These are phyloP conservation scores for Holcopasites calliopsidis DNA, from an alignment of 1,140 invertebrate genomes.

Conservation along the genomic window DNA sequence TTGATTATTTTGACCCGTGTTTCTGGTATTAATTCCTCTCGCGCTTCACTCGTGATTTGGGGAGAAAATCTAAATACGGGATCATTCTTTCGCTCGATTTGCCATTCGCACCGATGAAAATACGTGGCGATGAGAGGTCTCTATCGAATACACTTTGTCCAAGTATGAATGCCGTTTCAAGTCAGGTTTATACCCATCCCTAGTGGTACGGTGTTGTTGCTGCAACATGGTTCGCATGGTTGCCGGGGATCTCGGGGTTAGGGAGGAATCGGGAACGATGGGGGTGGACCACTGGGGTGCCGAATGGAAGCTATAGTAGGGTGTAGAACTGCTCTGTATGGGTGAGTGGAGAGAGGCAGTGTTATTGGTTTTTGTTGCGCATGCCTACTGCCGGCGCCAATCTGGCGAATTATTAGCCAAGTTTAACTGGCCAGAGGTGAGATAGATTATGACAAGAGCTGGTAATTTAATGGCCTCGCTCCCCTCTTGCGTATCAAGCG, in stretches of 20 bases:
- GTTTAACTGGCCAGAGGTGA: conserved; percentile 70
- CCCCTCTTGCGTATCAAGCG: conserved; percentile 30
- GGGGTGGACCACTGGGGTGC: conserved; percentile 60
- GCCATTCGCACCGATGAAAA: too few species aligned
- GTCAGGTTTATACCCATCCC: conserved; percentile 41
- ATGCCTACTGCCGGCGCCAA: conserved; percentile 75
- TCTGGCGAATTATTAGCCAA: conserved; percentile 78
- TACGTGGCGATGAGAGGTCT: neutral
- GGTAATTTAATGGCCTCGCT: conserved; percentile 60
- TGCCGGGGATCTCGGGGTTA: conserved; percentile 37
- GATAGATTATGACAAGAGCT: conserved; percentile 64
- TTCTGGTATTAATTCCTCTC: neutral
- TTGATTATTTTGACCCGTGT: conserved; percentile 1
- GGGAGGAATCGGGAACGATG: conserved; percentile 40
- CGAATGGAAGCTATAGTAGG: conserved; percentile 60
- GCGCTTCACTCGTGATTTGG: too few species aligned
- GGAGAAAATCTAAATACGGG: too few species aligned
- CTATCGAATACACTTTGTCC: neutral
- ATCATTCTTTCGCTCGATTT: too few species aligned
- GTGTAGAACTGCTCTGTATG: conserved; percentile 50
- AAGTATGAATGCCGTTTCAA: conserved; percentile 7
- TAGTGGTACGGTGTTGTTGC: conserved; percentile 47
- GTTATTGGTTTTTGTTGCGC: conserved; percentile 79
- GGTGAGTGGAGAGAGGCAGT: conserved; percentile 63
- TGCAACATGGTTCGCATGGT: conserved; percentile 59